Evolutionary conservation across 2,113 vertebrate species (phyloP).

Genomic region (Sceloporus undulatus): DNA sequence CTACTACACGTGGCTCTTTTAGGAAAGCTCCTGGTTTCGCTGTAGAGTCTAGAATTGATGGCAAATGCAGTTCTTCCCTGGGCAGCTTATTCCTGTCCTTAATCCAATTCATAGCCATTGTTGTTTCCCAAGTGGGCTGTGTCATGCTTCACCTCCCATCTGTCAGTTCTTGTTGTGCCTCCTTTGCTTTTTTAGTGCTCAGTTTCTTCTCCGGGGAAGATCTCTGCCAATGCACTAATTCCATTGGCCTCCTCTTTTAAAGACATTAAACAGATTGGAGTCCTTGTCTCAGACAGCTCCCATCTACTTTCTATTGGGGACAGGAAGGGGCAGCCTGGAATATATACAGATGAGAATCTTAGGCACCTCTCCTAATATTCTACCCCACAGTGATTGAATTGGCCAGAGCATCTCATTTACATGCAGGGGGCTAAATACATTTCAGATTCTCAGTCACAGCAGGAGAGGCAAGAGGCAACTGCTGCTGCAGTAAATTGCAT

Average conservation of each 20-base stretch:
- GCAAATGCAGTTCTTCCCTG: constrained; percentile 4
- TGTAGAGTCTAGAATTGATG: constrained; percentile 3
- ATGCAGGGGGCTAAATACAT: constrained; percentile 39
- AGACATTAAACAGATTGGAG: neutral
- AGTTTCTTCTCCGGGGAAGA: constrained; percentile 33
- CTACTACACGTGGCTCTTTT: neutral
- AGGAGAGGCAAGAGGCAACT: constrained; percentile 31
- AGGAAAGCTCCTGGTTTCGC: constrained; percentile 14
- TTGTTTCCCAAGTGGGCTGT: constrained; percentile 39
- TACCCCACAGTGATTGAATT: constrained; percentile 22
- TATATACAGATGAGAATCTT: neutral
- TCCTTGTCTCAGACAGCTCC: neutral
- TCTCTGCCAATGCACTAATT: constrained; percentile 29
- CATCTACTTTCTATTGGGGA: neutral
- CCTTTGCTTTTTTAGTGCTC: constrained; percentile 7
- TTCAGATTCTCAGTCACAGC: constrained; percentile 37
- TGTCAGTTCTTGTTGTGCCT: constrained; percentile 41
- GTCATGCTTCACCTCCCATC: constrained; percentile 46
- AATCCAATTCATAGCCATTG: constrained; percentile 40
- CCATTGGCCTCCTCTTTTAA: constrained; percentile 25
- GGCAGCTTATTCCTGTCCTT: constrained; percentile 25
- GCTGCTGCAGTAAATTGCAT: constrained; percentile 36
- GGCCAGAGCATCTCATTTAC: constrained; percentile 35
- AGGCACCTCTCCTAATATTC: constrained; percentile 12
- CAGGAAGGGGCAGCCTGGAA: neutral